Evolutionary conservation across 2,888 invertebrate genomes (phyloP).

Genomic region (Latrodectus hesperus): DNA sequence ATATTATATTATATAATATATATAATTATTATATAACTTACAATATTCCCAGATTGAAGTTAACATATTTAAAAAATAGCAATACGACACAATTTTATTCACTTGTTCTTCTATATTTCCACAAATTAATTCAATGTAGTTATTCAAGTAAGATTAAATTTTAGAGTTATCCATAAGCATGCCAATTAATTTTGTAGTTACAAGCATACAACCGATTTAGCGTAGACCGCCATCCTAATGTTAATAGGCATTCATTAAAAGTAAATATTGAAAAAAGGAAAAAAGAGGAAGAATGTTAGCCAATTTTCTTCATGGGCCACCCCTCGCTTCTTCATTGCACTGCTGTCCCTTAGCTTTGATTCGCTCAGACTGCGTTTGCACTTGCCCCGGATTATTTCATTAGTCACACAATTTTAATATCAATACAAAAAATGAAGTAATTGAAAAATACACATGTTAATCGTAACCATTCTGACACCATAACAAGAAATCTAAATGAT

Average conservation of each 20-base stretch:
- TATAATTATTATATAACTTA: too few relatives aligned
- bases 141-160: not conserved
- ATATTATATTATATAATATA: too few relatives aligned
- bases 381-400: constrained; percentile 40
- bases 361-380: constrained; percentile 57
- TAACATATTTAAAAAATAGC: too few relatives aligned
- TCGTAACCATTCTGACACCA: too few relatives aligned
- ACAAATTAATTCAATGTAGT: not conserved
- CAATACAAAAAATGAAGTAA: not conserved
- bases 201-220: not conserved
- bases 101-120: too few relatives aligned
- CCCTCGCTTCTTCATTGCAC: constrained; percentile 62
- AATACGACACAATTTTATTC: too few relatives aligned
- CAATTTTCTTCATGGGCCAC: constrained; percentile 18
- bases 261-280: constrained; percentile 33
- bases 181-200: too few relatives aligned
- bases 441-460: too few relatives aligned
- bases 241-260: not conserved
- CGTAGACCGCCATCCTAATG: constrained; percentile 19
- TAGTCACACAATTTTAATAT: not conserved
- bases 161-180: not conserved
- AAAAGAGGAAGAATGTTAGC: constrained; percentile 36
- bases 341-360: constrained; percentile 68
- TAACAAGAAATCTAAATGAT: too few relatives aligned
- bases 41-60: too few relatives aligned